Evolutionary conservation across 2,797 vertebrate genomes (phyloP).

Genomic region (Acrossocheilus wenchowensis): DNA sequence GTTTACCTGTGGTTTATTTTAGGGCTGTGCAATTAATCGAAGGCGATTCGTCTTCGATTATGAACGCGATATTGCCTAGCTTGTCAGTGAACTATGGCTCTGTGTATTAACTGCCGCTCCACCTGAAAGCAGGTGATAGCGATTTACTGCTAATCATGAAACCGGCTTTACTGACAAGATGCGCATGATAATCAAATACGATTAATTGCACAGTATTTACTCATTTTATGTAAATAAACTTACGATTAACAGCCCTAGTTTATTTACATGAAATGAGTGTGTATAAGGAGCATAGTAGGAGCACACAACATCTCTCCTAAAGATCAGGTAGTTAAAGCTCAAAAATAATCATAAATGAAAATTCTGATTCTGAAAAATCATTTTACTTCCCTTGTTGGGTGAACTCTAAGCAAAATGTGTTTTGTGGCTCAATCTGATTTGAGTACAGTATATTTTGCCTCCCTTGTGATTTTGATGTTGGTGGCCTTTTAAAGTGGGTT

Average conservation of each 20-base stretch:
- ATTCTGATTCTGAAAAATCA: not conserved
- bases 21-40: no score
- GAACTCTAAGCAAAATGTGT: not conserved
- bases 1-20: not conserved
- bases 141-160: no score
- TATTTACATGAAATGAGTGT: not conserved
- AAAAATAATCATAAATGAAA: not conserved
- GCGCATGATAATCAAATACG: no score
- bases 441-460: not conserved
- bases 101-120: no score
- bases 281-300: not conserved
- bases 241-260: no score
- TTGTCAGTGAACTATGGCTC: no score
- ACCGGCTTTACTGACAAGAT: no score
- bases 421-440: not conserved
- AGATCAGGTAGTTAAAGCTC: not conserved
- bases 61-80: no score
- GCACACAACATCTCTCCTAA: not conserved
- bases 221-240: no score
- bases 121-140: no score
- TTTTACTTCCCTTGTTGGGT: not conserved
- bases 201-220: no score
- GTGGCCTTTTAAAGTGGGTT: slow-evolving; percentile 33
- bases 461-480: not conserved
- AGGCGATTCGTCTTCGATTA: no score